phyloP scores from a whole-genome alignment of 2,888 invertebrate species.

The Pyrgus malvae region DNA sequence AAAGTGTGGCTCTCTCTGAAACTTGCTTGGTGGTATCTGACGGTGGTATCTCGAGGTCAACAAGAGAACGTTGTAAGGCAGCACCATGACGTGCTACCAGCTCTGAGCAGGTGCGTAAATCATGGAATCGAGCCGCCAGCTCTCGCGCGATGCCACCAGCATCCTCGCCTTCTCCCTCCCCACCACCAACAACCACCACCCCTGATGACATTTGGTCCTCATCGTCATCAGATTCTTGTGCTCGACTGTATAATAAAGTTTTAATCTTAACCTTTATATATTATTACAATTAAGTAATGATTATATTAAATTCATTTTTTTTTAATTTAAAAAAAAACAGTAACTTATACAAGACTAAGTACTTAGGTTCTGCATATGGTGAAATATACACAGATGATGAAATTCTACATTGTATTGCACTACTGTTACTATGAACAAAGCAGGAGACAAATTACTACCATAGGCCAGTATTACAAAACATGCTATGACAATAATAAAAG shows the following conservation, averaged over 20 bases:
- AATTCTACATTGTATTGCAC: too few species aligned
- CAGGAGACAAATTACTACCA: too few species aligned
- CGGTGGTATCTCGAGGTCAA: constrained; percentile 88
- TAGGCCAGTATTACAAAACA: too few species aligned
- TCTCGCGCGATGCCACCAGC: constrained; percentile 85
- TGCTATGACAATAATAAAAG: too few species aligned
- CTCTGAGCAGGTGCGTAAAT: constrained; percentile 95
- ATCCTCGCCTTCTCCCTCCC: constrained; percentile 81
- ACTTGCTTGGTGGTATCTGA: constrained; percentile 92
- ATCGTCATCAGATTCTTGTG: constrained; percentile 88
- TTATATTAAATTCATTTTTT: too few species aligned
- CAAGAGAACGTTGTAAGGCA: constrained; percentile 90
- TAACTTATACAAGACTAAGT: too few species aligned
- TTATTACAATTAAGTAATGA: too few species aligned
- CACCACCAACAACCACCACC: constrained; percentile 69
- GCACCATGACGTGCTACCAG: constrained; percentile 94
- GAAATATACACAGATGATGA: too few species aligned
- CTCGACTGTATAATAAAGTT: constrained; percentile 67
- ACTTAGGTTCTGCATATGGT: too few species aligned
- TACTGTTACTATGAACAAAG: too few species aligned
- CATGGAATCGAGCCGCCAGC: constrained; percentile 88
- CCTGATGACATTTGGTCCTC: constrained; percentile 84
- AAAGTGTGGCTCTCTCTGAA: constrained; percentile 96
- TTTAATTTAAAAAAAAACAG: too few species aligned
- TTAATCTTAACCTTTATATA: not conserved